Evolutionary conservation across 2,797 vertebrate genomes (phyloP), one percentile per base, ranked within the genome.

Genomic region (Sebastes dallii): DNA sequence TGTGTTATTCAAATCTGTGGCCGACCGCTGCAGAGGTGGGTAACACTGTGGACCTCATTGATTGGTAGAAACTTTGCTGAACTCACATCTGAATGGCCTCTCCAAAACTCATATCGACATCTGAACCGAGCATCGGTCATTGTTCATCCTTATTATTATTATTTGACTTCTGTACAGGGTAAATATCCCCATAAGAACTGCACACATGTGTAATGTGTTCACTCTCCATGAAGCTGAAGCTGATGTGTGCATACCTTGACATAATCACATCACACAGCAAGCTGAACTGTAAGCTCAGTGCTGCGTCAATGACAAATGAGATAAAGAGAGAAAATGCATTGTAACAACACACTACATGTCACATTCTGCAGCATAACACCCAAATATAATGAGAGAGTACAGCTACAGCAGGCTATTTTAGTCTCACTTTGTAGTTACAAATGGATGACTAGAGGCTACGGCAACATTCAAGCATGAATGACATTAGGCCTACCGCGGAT

Each of bases 191-290:
- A 34, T 14, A 36, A 42, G 27, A 55, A 60, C 3, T 55, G 16
- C 39, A 66, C 20, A 62, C 29, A 64, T 14, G 18, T 25, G 39
- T 42, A 64, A 29, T 3, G 65, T 29, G 30, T 25, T 73, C 68
- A 39, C 10, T 73, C 27, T 60, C 60, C 32, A 42, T 59, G 5
- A 59, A 67, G 66, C 34, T 46, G 20, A 52, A 32, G 61, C 59
- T 72, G 59, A 82, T 42, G 24, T 46, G 39, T 69, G 58, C 11
- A 1, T 54, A 66, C 58, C 36, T 83, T 75, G 46, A 59, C 75
- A 81, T 83, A 83, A 78, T 76, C 62, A 52, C 80, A 87, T 71
- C 75, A 74, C 73, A 77, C 76, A 82, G 73, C 70, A 12, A 55
- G 42, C 59, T 83, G 66, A 66, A 62, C 66, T 77, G 50, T 34